Percentiles rank a stretch among this genome's conserved stretches.
These are phyloP conservation scores for Araneus ventricosus DNA, from an alignment of 1,140 invertebrate species.

Conservation along the genomic window DNA sequence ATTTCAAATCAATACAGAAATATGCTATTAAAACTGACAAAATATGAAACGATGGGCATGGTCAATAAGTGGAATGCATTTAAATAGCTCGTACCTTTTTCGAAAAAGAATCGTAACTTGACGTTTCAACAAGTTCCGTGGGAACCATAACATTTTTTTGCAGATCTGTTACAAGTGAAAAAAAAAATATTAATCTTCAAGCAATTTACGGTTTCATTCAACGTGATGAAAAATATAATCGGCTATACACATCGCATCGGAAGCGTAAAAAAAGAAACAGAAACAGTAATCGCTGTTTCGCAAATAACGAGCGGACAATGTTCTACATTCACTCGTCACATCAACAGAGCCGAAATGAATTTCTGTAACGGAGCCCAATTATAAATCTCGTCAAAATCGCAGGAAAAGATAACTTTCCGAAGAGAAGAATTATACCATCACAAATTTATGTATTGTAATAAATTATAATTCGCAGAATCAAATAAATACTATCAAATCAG, in stretches of 20 bases:
- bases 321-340: neutral
- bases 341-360: neutral
- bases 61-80: too few species aligned
- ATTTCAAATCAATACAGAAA: too few species aligned
- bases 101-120: slow-evolving; percentile 5
- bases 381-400: too few species aligned
- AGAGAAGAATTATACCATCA: too few species aligned
- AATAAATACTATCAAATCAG: too few species aligned
- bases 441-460: too few species aligned
- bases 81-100: slow-evolving; percentile 32
- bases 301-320: neutral
- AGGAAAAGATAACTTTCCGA: too few species aligned
- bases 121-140: slow-evolving; percentile 46
- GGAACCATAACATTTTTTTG: slow-evolving; percentile 57
- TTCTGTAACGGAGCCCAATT: neutral
- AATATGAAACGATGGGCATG: too few species aligned
- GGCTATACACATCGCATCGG: neutral
- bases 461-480: too few species aligned
- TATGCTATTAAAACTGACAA: too few species aligned
- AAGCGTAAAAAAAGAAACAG: slow-evolving; percentile 4
- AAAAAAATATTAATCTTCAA: neutral
- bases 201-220: neutral
- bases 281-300: neutral
- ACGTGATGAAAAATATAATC: neutral
- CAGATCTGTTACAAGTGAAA: neutral